These are phyloP conservation scores for Eristalis arbustorum DNA, from an alignment of 2,888 invertebrate genomes.

Conservation along the genomic window DNA sequence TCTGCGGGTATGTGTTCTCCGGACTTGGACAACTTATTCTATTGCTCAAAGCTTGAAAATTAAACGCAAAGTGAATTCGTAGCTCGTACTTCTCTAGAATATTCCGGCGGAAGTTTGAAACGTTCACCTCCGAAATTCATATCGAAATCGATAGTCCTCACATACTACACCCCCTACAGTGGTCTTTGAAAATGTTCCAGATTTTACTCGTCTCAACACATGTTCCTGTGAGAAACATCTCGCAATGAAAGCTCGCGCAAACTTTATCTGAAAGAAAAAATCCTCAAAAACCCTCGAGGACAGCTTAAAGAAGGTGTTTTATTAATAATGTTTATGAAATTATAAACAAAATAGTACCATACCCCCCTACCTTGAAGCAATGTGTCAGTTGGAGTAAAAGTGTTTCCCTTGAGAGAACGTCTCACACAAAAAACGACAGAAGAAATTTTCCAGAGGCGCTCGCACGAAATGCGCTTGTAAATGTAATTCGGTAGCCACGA, in stretches of 20 bases:
- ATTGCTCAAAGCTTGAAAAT: too few relatives aligned
- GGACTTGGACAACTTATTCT: too few relatives aligned
- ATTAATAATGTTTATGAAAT: background rate
- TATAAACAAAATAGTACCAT: background rate
- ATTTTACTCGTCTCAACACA: background rate
- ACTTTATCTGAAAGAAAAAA: background rate
- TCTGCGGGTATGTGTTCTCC: too few relatives aligned
- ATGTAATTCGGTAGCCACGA: conserved; percentile 37
- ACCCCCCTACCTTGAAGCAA: background rate
- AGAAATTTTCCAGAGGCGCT: conserved; percentile 11
- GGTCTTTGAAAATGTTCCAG: background rate
- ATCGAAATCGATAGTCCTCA: background rate
- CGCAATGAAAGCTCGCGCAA: background rate
- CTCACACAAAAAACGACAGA: background rate
- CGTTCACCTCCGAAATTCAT: too few relatives aligned
- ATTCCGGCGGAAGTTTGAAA: too few relatives aligned
- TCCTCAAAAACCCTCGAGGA: background rate
- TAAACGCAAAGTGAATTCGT: too few relatives aligned
- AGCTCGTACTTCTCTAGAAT: too few relatives aligned
- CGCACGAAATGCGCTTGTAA: conserved; percentile 23
- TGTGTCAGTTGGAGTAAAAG: background rate
- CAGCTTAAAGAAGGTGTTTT: background rate
- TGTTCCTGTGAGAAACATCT: background rate
- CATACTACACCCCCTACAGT: background rate
- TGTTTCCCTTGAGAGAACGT: background rate